Evolutionary conservation across 2,113 vertebrate species (phyloP).

Genomic region (Barnardius zonarius): DNA sequence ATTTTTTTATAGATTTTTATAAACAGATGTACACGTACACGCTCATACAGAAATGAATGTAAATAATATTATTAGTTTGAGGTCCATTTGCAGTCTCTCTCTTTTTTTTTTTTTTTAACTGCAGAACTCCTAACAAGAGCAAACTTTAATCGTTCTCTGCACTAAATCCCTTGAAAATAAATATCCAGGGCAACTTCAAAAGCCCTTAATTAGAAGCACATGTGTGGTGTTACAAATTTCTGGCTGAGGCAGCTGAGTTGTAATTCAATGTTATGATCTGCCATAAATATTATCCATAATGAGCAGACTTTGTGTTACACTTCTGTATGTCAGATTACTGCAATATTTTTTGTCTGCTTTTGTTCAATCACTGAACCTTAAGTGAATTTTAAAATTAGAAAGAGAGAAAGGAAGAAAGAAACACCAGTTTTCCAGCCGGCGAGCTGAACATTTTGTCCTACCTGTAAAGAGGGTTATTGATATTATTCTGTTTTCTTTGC

Average conservation of each 20-base stretch:
- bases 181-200: slow-evolving; percentile 80
- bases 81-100: slow-evolving; percentile 45
- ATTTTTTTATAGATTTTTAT: slow-evolving; percentile 24
- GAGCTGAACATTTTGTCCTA: slow-evolving; percentile 9
- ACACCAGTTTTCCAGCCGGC: not conserved
- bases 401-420: not conserved
- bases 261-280: slow-evolving; percentile 82
- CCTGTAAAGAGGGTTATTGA: not conserved
- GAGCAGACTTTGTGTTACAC: slow-evolving; percentile 75
- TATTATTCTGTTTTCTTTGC: slow-evolving; percentile 34
- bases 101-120: slow-evolving; percentile 7
- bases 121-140: slow-evolving; percentile 75
- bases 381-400: slow-evolving; percentile 52
- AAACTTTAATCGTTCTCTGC: slow-evolving; percentile 75
- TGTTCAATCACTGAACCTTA: slow-evolving; percentile 64
- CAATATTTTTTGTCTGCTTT: slow-evolving; percentile 69
- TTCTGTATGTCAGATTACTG: slow-evolving; percentile 73
- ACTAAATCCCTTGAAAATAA: slow-evolving; percentile 81
- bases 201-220: slow-evolving; percentile 81
- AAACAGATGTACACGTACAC: not conserved
- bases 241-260: slow-evolving; percentile 71
- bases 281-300: slow-evolving; percentile 80
- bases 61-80: slow-evolving; percentile 18
- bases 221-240: slow-evolving; percentile 74
- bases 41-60: slow-evolving; percentile 21